These are phyloP conservation scores for Dasysyrphus albostriatus DNA, from an alignment of 2,888 invertebrate species.

Conservation along the genomic window DNA sequence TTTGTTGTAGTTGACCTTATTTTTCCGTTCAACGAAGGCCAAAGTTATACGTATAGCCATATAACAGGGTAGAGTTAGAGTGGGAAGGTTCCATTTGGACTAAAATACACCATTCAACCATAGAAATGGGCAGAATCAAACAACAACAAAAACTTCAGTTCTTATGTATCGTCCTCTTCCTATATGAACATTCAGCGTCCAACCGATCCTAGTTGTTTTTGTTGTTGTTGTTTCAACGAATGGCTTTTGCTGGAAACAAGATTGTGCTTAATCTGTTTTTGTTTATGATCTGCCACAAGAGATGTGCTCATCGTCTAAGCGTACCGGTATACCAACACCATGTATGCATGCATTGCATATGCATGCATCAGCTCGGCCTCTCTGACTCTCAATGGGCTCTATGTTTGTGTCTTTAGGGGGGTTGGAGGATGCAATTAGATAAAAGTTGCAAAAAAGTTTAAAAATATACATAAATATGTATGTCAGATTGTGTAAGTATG, in stretches of 20 bases:
- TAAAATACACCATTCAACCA: conserved; percentile 55
- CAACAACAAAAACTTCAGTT: conserved; percentile 2
- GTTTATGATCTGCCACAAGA: conserved; percentile 72
- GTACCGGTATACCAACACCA: neutral
- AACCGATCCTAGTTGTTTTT: conserved; percentile 40
- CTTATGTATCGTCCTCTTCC: conserved; percentile 40
- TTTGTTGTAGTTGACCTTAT: conserved; percentile 74
- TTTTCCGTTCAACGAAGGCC: conserved; percentile 70
- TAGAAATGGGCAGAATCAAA: conserved; percentile 5
- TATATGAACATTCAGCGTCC: conserved; percentile 6
- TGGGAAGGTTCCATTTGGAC: conserved; percentile 45
- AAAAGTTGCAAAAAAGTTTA: conserved; percentile 44
- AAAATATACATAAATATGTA: conserved; percentile 38
- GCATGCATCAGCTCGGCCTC: conserved; percentile 14
- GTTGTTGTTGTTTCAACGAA: conserved; percentile 42
- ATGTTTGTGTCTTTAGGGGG: conserved; percentile 5
- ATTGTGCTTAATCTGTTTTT: conserved; percentile 74
- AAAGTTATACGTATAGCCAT: conserved; percentile 54
- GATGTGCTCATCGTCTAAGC: conserved; percentile 52
- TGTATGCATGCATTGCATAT: neutral
- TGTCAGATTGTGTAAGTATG: conserved; percentile 42
- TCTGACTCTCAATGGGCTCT: neutral
- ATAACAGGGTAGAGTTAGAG: neutral
- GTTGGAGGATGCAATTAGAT: conserved; percentile 62
- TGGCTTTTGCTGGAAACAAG: conserved; percentile 65